Evolutionary conservation across 2,113 vertebrate genomes (phyloP).

Genomic region (Ptyas mucosa): DNA sequence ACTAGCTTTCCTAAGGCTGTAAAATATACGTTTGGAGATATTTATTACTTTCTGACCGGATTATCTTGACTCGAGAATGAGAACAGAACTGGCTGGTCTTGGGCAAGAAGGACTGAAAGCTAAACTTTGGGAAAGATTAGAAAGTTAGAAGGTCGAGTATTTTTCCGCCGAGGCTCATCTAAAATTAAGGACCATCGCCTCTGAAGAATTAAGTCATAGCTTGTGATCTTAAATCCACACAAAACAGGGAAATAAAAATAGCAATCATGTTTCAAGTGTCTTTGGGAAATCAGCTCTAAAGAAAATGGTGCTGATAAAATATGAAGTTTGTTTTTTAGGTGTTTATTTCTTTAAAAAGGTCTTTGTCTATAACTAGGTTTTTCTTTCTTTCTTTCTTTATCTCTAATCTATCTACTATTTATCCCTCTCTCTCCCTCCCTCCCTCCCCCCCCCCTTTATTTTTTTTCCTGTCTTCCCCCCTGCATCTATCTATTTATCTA

Average conservation of each 20-base stretch:
- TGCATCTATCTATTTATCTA: too few species aligned
- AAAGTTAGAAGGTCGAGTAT: constrained; percentile 1
- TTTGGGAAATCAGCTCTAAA: constrained; percentile 11
- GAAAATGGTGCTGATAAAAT: not conserved
- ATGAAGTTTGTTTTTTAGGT: not conserved
- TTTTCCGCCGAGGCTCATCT: constrained; percentile 27
- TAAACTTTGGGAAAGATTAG: constrained; percentile 39
- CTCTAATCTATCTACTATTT: not conserved
- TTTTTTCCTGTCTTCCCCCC: too few species aligned
- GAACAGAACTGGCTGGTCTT: constrained; percentile 12
- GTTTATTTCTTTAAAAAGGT: constrained; percentile 9
- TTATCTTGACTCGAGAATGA: constrained; percentile 22
- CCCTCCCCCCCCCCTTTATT: too few species aligned
- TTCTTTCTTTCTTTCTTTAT: not conserved
- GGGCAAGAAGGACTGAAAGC: constrained; percentile 25
- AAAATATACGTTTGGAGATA: constrained; percentile 19
- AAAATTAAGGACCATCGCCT: constrained; percentile 17
- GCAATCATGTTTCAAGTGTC: constrained; percentile 27
- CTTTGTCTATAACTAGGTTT: not conserved
- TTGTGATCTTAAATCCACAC: not conserved
- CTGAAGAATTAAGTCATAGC: constrained; percentile 29
- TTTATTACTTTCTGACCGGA: constrained; percentile 34
- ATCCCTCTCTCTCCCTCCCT: too few species aligned
- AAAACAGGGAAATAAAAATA: constrained; percentile 43
- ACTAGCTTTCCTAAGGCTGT: constrained; percentile 14